Base-by-base conservation (phyloP, 2,113 vertebrate genomes). In the Brachionichthys hirsutus region DNA sequence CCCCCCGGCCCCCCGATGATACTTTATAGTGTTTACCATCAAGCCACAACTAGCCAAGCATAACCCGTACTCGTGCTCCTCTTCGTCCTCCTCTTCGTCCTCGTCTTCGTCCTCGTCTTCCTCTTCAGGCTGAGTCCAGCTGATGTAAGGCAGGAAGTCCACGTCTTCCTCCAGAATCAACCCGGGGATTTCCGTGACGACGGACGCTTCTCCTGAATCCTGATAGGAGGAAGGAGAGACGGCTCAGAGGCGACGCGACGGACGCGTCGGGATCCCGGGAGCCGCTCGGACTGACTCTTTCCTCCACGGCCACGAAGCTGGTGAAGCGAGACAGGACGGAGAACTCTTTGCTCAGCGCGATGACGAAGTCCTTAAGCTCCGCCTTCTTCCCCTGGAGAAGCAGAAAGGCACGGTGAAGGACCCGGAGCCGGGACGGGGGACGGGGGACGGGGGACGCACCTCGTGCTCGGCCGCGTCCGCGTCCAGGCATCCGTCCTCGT, bases 241-340 rank as follows among this genome's bases (percentile, higher is more conserved):
- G 3, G 7, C 24, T 35, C 19, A 3, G 45, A n/a, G n/a, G n/a
- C n/a, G n/a, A n/a, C n/a, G n/a, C n/a, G n/a, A n/a, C n/a, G n/a
- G n/a, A n/a, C n/a, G n/a, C n/a, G n/a, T n/a, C n/a, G n/a, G 8
- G 24, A 30, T 30, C 24, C 24, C 4, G 24, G 24, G 24, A 30
- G 24, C 24, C 8, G n/a, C 24, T 8, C 4, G 24, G 8, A 90
- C 92, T 34, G 82, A 95, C 94, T 91, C 94, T 90, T 83, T 94
- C 91, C 84, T 96, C 94, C 48, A 95, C 74, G 19, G 94, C 94
- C 59, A 96, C 85, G 43, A 96, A 97, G 81, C 94, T 97, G 84
- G 94, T 97, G 73, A 94, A 94, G 62, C 94, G 93, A 56, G 92
- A 95, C 62, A 95, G 80, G 55, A 96, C 85, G 63, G 92, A 94